These are phyloP conservation scores for Oopsacas minuta DNA, from an alignment of 37 sponge, comb jelly and placozoan species.

Conservation along the genomic window DNA sequence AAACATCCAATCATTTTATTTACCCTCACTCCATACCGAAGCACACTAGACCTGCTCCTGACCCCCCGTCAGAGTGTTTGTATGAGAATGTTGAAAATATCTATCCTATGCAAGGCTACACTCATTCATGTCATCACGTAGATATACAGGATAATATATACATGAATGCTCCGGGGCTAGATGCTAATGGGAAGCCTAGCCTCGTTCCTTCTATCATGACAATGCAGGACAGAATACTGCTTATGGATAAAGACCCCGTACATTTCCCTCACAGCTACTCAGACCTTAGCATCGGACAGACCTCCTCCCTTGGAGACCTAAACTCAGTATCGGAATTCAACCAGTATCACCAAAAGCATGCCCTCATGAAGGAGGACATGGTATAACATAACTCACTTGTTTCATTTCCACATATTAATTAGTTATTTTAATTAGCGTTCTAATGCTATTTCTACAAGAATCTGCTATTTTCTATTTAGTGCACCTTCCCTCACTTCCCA, in stretches of 20 bases:
- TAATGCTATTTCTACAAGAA: neutral
- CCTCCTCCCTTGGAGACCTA: slow-evolving; percentile 14
- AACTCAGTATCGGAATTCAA: slow-evolving; percentile 8
- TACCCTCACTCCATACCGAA: neutral
- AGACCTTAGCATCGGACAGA: neutral
- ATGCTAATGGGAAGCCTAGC: neutral
- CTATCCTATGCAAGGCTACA: neutral
- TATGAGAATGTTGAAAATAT: neutral
- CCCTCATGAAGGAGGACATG: neutral
- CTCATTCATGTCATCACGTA: neutral
- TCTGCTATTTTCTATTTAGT: slow-evolving; percentile 1
- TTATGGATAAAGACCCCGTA: neutral
- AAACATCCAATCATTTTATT: neutral
- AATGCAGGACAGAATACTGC: neutral
- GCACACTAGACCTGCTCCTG: neutral
- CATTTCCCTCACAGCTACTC: neutral
- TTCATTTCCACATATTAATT: neutral
- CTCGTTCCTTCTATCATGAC: neutral
- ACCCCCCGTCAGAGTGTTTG: neutral
- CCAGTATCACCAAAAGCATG: neutral
- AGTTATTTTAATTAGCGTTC: slow-evolving; percentile 18
- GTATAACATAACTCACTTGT: neutral
- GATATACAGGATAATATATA: neutral
- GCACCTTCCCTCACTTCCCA: neutral
- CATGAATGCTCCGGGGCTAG: neutral